A percentile compares a stretch with the other conserved stretches of the same genome.
These are phyloP conservation scores for Euura lappo DNA, from an alignment of 1,140 invertebrate genomes.

Conservation along the genomic window DNA sequence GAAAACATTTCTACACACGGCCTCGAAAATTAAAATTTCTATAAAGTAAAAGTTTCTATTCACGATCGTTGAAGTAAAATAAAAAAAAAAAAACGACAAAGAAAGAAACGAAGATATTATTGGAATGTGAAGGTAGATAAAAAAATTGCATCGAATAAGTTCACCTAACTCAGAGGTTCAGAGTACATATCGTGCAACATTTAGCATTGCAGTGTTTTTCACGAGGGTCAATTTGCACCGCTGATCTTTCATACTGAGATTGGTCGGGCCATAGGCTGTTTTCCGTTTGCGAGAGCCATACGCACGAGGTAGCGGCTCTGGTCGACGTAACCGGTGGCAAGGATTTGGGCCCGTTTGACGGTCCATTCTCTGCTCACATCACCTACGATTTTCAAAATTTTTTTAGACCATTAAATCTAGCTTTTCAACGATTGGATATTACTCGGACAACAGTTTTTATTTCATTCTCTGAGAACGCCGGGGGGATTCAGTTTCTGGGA, in stretches of 20 bases:
- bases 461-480: too few relatives aligned
- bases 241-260: conserved; percentile 7
- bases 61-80: too few relatives aligned
- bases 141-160: background rate
- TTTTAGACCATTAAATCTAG: too few relatives aligned
- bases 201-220: conserved; percentile 56
- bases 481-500: too few relatives aligned
- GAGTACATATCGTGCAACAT: conserved; percentile 63
- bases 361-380: conserved; percentile 65
- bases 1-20: too few relatives aligned
- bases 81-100: background rate
- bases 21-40: too few relatives aligned
- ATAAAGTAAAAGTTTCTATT: too few relatives aligned
- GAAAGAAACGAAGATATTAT: background rate
- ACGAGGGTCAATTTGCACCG: conserved; percentile 29
- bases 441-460: too few relatives aligned
- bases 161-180: conserved; percentile 54
- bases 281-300: background rate
- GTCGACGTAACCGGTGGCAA: conserved; percentile 29
- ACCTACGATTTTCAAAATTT: conserved; percentile 47
- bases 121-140: too few relatives aligned
- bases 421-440: too few relatives aligned
- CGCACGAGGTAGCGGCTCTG: conserved; percentile 11
- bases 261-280: conserved; percentile 1
- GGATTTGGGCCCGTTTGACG: conserved; percentile 41